Evolutionary conservation across 2,113 vertebrate genomes (phyloP).

Genomic region (Erythrolamprus reginae): DNA sequence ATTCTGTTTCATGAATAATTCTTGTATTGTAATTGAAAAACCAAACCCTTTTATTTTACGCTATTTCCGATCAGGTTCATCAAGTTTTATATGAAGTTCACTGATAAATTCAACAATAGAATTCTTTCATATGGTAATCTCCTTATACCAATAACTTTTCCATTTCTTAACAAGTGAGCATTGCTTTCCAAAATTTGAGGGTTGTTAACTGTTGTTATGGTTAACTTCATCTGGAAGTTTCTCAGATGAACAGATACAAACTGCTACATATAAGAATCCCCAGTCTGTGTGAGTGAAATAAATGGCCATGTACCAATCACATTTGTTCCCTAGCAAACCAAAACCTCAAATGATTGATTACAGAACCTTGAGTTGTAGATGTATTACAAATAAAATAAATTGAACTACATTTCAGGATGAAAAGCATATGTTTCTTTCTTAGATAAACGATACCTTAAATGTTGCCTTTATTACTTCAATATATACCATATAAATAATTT

Average conservation of each 20-base stretch:
- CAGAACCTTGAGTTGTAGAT: background rate
- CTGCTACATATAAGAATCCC: background rate
- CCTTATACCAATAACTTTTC: background rate
- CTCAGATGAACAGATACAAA: background rate
- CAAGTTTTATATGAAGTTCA: background rate
- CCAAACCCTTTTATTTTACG: background rate
- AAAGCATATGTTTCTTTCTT: background rate
- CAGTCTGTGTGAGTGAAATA: background rate
- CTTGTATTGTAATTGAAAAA: background rate
- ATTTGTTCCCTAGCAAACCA: background rate
- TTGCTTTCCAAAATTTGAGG: background rate
- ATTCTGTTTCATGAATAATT: background rate
- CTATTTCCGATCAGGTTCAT: background rate
- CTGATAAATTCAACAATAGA: background rate
- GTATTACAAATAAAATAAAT: background rate
- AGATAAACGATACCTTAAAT: background rate
- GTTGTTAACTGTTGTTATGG: background rate
- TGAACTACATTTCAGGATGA: background rate
- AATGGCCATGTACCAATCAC: background rate
- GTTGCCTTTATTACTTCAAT: background rate
- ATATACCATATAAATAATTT: slow-evolving; percentile 1
- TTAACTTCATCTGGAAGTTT: background rate
- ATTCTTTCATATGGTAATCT: background rate
- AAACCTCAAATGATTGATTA: background rate
- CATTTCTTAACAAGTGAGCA: no score